Base-by-base conservation (phyloP, 2,113 vertebrate genomes). In the Neolamprologus sp. region DNA sequence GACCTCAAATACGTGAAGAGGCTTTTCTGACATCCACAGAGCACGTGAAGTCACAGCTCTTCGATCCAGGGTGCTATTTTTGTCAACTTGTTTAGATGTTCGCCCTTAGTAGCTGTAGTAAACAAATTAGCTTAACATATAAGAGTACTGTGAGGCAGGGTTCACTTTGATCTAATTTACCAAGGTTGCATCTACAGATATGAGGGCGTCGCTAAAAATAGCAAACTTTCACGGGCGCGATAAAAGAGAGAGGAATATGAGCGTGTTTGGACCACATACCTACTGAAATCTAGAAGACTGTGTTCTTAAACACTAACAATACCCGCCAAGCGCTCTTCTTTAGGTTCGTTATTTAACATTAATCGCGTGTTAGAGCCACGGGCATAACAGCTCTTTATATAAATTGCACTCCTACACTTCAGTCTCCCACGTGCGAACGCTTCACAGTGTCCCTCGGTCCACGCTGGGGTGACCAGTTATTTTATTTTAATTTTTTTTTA, bases 101-200 rank as follows among this genome's bases (percentile, higher is more conserved):
- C 19, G 33, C 53, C 68, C 81, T 73, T 53, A 80, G 84, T 79
- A 68, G 54, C 26, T 28, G 26, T 78, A 78, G 73, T 84, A 87
- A 88, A 87, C 55, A 88, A 87, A 90, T 89, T 87, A 84, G 63
- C 88, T 86, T n/a, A 68, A 75, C 60, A 51, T 40, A 68, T 78
- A 82, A 84, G 80, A 53, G 9, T 28, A 54, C 19, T 71, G 81
- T 81, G 75, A 80, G 73, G 80, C 6, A 53, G n/a, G 55, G 49
- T 60, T 90, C 71, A 75, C 82, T 92, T 88, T 90, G 88, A 88
- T 90, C 81, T 87, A 65, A 85, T 84, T 58, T 17, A 81, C 28
- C n/a, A 73, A 89, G 88, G 42, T 84, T 84, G 42, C 80, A 82
- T 85, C 17, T 80, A 65, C 91, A 86, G 85, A 84, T 84, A 79